Conservation (phyloP, 2,797 vertebrate species). For the Lycodopsis pacificus region DNA sequence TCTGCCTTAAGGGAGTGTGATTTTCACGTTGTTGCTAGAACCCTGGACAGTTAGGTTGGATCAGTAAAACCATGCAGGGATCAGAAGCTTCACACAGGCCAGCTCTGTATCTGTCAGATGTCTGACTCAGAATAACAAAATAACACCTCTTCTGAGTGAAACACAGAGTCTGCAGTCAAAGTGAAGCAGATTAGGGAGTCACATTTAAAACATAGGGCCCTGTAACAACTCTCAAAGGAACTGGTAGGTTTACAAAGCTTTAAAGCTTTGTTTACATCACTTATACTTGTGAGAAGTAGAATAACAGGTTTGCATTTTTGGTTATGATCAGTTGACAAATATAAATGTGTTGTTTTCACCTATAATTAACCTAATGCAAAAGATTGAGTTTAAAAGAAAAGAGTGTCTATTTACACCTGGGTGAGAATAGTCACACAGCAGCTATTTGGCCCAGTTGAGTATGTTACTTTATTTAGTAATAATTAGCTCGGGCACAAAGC, state of each 20-base stretch:
- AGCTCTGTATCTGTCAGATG: background rate
- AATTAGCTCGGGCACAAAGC: background rate
- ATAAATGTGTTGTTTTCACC: background rate
- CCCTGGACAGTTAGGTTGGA: constrained; percentile 30
- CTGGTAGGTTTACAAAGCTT: background rate
- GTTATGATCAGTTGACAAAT: background rate
- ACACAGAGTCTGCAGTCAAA: background rate
- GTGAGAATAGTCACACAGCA: background rate
- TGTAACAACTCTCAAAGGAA: background rate
- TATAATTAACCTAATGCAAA: background rate
- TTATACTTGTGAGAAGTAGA: background rate
- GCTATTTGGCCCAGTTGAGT: background rate
- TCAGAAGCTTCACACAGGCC: constrained; percentile 22
- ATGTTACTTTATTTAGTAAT: background rate
- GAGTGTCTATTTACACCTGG: background rate
- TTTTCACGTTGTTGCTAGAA: constrained; percentile 25
- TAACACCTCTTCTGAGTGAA: background rate
- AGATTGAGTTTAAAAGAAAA: background rate
- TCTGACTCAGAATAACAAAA: constrained; percentile 8
- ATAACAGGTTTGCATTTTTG: background rate
- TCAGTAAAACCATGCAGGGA: constrained; percentile 43
- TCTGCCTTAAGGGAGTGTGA: constrained; percentile 30
- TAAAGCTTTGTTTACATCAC: background rate
- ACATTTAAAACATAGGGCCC: background rate
- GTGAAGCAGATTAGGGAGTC: background rate